Percentiles rank a stretch among this genome's conserved stretches.
phyloP scores from a whole-genome alignment of 1,140 invertebrate genomes.

The Teleopsis dalmanni region DNA sequence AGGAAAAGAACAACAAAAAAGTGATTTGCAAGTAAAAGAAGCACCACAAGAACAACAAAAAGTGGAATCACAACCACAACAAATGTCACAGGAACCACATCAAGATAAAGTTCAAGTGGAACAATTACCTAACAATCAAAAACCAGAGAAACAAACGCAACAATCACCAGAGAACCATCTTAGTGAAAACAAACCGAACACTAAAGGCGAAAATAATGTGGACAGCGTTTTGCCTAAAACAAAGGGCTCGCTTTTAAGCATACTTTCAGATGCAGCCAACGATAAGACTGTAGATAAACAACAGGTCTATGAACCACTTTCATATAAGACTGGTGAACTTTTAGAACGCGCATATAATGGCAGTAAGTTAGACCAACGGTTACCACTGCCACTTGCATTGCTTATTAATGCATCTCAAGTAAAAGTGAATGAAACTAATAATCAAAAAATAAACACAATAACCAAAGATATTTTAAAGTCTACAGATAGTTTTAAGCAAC shows the following conservation, averaged over 20 bases:
- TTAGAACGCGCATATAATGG: constrained; percentile 24
- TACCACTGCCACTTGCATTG: constrained; percentile 31
- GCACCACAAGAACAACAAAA: neutral
- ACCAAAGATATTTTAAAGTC: neutral
- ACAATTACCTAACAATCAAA: constrained; percentile 3
- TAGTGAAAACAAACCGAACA: too few relatives aligned
- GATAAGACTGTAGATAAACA: constrained; percentile 17
- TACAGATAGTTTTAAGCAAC: too few relatives aligned
- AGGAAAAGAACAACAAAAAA: neutral
- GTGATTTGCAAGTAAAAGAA: neutral
- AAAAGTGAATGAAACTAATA: constrained; percentile 5
- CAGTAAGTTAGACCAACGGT: constrained; percentile 16
- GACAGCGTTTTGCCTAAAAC: neutral
- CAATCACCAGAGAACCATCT: neutral
- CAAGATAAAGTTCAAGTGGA: neutral
- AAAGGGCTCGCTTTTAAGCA: constrained; percentile 25
- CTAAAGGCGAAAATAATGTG: neutral
- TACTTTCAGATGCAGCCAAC: constrained; percentile 30
- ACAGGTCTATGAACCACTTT: constrained; percentile 34
- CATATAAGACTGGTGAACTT: constrained; percentile 32
- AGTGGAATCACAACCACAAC: neutral
- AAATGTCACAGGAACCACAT: neutral
- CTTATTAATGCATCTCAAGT: constrained; percentile 20
- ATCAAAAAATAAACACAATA: too few relatives aligned
- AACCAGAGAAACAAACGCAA: neutral